phyloP scores from a whole-genome alignment of 2,888 invertebrate genomes.

The Lissonota sp. region DNA sequence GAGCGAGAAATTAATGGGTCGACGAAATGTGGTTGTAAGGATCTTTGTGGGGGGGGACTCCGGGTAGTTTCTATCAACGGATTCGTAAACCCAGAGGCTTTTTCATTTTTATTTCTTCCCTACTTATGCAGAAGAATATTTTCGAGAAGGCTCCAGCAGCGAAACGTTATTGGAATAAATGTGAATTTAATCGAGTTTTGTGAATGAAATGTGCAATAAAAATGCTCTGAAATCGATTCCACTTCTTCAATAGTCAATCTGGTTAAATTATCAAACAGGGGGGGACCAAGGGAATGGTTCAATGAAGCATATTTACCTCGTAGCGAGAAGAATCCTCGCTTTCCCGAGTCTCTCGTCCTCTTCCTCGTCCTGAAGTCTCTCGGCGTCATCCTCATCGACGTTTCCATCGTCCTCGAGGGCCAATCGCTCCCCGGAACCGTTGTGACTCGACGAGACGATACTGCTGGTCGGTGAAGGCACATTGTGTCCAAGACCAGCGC shows the following conservation, averaged over 20 bases:
- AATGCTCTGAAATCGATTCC: background rate
- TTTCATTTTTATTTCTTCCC: constrained; percentile 16
- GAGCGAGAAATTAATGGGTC: constrained; percentile 69
- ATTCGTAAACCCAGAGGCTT: constrained; percentile 60
- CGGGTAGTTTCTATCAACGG: constrained; percentile 60
- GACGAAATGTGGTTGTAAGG: constrained; percentile 67
- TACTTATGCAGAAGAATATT: constrained; percentile 59
- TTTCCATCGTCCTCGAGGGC: constrained; percentile 83
- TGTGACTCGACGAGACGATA: constrained; percentile 81
- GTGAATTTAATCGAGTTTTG: constrained; percentile 19
- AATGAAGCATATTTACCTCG: constrained; percentile 57
- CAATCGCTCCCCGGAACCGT: constrained; percentile 82
- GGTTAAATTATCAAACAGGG: background rate
- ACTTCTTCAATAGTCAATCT: background rate
- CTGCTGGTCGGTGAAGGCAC: constrained; percentile 83
- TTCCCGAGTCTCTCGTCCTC: constrained; percentile 72
- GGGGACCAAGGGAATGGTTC: constrained; percentile 9
- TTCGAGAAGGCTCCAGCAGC: constrained; percentile 32
- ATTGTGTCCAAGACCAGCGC: constrained; percentile 81
- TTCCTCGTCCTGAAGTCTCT: constrained; percentile 73
- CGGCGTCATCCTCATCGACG: constrained; percentile 66
- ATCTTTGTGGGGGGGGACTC: constrained; percentile 40
- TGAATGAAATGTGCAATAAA: background rate
- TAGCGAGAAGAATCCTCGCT: constrained; percentile 61
- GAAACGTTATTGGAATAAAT: constrained; percentile 50